Evolutionary conservation across 2,888 invertebrate genomes (phyloP), one percentile per base, ranked within the genome.

Genomic region (Drosophila eohydei): DNA sequence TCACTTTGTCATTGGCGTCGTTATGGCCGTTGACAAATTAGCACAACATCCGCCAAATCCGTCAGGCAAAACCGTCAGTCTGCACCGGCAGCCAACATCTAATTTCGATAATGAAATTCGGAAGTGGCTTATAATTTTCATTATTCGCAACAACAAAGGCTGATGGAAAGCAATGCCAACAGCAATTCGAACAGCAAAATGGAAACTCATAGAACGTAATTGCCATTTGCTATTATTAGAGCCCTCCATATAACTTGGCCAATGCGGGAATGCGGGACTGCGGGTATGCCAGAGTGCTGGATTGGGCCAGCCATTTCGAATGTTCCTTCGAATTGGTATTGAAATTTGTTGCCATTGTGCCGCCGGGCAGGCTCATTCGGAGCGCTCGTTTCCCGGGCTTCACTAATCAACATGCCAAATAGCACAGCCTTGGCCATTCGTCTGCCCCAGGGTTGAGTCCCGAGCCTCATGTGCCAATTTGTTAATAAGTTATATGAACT

Each of bases 81-180:
- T 16, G 32, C 6, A n/a, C 34, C 34, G 28, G 36, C 73, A 60
- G 51, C 52, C 77, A 59, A 72, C 83, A 82, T 83, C 88, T 83
- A 88, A 86, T 82, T 84, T 84, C 83, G 89, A 88, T 87, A 87
- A 88, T 88, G 84, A 86, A 88, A 86, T 82, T 88, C 87, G 88
- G 88, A 88, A 87, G 83, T 88, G 72, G 80, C 75, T 88, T 84
- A 84, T 87, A 83, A 86, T 88, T 88, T 84, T 70, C 82, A 86
- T 88, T 86, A 80, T 77, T 72, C 71, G 70, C 71, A 61, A 63
- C 74, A 87, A 75, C 65, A 62, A 56, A 40, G 57, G 36, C 56
- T 65, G 51, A 12, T 41, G 50, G 54, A 26, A 16, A 14, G 41
- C 44, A 59, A 50, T 21, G 34, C 38, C 38, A 50, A 36, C 36